A percentile compares a stretch with the other conserved stretches of the same genome.
Evolutionary conservation across 2,888 invertebrate genomes (phyloP).

Genomic region (Mesorhabditis sp.): DNA sequence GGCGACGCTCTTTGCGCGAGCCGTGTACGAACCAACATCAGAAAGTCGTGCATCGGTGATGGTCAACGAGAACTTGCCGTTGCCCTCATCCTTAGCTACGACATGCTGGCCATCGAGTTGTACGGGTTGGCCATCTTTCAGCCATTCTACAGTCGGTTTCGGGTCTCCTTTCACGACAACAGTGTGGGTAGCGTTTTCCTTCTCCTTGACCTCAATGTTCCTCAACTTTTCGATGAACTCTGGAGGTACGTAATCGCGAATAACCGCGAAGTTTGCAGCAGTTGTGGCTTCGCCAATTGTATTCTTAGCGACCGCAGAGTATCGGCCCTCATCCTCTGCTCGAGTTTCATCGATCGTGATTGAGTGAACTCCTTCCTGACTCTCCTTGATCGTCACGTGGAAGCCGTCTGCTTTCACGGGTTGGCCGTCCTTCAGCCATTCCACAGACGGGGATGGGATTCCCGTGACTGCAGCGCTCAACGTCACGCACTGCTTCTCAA

Average conservation of each 20-base stretch:
- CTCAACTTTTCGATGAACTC: constrained; percentile 72
- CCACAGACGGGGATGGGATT: constrained; percentile 81
- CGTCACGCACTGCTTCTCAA: constrained; percentile 14
- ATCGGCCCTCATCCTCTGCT: constrained; percentile 81
- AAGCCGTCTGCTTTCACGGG: constrained; percentile 62
- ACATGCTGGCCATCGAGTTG: constrained; percentile 62
- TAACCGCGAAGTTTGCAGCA: constrained; percentile 2
- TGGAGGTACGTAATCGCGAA: constrained; percentile 10
- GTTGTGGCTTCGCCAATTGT: background rate
- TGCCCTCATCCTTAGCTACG: constrained; percentile 56
- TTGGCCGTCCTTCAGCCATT: constrained; percentile 80
- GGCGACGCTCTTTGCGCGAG: constrained; percentile 34
- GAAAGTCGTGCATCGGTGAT: constrained; percentile 28
- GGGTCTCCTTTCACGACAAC: constrained; percentile 79
- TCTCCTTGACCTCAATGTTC: constrained; percentile 70
- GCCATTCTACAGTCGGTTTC: constrained; percentile 84
- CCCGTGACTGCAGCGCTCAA: constrained; percentile 74
- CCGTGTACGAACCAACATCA: constrained; percentile 39
- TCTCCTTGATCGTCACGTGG: constrained; percentile 58
- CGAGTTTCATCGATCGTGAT: constrained; percentile 59
- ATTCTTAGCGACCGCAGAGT: constrained; percentile 88
- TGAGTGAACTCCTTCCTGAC: constrained; percentile 58
- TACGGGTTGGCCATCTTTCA: constrained; percentile 69
- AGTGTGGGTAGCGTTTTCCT: constrained; percentile 60
- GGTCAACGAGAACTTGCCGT: constrained; percentile 64